phyloP scores from a whole-genome alignment of 2,113 vertebrate species.

The Indicator indicator region DNA sequence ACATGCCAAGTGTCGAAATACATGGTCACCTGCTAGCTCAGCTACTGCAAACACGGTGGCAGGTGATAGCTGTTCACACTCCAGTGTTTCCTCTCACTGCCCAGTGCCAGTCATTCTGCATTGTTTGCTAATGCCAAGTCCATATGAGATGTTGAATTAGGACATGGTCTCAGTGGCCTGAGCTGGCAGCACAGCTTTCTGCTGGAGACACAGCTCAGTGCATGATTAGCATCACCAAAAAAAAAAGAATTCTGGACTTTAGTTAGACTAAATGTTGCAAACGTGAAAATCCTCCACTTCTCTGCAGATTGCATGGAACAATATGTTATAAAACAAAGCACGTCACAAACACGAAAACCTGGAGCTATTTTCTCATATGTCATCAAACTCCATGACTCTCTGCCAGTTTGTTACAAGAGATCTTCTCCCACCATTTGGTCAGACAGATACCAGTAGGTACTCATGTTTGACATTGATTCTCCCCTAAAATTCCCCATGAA shows the following conservation, averaged over 20 bases:
- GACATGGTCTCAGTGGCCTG: neutral
- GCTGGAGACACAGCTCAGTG: neutral
- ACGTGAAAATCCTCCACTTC: neutral
- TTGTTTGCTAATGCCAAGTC: neutral
- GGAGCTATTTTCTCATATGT: neutral
- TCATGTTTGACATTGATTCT: fast-evolving
- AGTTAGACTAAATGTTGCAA: neutral
- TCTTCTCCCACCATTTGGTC: neutral
- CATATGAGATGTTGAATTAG: neutral
- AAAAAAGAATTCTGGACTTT: neutral
- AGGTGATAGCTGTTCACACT: neutral
- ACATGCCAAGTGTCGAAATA: neutral
- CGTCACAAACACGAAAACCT: neutral
- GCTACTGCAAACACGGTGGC: neutral
- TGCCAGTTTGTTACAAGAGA: neutral
- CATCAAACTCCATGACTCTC: neutral
- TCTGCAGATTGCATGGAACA: neutral
- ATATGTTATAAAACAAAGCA: neutral
- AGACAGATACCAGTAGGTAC: neutral
- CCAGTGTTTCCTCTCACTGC: fast-evolving
- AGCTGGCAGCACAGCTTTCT: neutral
- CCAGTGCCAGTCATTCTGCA: neutral
- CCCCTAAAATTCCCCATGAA: fast-evolving
- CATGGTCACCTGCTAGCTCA: neutral
- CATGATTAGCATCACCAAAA: neutral